Conservation (phyloP, 2,888 invertebrate species). For the Luperina testacea region DNA sequence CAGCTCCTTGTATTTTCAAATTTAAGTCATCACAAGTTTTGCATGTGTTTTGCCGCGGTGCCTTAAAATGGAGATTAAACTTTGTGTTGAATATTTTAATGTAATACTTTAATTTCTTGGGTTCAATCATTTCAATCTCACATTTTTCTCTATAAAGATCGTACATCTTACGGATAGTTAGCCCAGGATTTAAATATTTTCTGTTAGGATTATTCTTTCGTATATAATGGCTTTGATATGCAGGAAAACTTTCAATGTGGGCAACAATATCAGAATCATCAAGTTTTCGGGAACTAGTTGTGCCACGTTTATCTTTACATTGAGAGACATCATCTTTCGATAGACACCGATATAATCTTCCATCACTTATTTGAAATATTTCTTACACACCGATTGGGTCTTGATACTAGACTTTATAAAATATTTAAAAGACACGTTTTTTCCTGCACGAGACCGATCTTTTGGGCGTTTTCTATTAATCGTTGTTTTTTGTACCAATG, state of each 20-base stretch:
- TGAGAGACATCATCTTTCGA: conserved; percentile 54
- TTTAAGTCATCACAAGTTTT: conserved; percentile 35
- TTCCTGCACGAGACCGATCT: conserved; percentile 44
- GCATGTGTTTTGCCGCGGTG: conserved; percentile 48
- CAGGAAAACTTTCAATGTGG: conserved; percentile 63
- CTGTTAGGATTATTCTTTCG: conserved; percentile 60
- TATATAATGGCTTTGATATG: conserved; percentile 65
- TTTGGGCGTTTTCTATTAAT: conserved; percentile 59
- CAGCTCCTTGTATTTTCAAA: conserved; percentile 47
- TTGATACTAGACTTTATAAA: conserved; percentile 39
- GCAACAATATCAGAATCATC: conserved; percentile 44
- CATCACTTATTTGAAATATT: conserved; percentile 41
- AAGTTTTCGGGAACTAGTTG: conserved; percentile 59
- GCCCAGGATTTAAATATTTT: conserved; percentile 61
- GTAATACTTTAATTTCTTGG: conserved; percentile 54
- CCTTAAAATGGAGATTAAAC: conserved; percentile 54
- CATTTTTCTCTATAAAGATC: conserved; percentile 59
- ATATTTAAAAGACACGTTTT: conserved; percentile 29
- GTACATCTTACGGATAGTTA: conserved; percentile 55
- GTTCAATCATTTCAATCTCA: conserved; percentile 33
- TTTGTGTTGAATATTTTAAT: conserved; percentile 40
- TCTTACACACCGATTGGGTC: conserved; percentile 42
- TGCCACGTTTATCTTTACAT: conserved; percentile 57
- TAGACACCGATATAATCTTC: conserved; percentile 57
- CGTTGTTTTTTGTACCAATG: conserved; percentile 49